Percentiles rank a stretch among this genome's conserved stretches.
Conservation (phyloP, 2,113 vertebrate genomes). For the Heloderma charlesbogerti region DNA sequence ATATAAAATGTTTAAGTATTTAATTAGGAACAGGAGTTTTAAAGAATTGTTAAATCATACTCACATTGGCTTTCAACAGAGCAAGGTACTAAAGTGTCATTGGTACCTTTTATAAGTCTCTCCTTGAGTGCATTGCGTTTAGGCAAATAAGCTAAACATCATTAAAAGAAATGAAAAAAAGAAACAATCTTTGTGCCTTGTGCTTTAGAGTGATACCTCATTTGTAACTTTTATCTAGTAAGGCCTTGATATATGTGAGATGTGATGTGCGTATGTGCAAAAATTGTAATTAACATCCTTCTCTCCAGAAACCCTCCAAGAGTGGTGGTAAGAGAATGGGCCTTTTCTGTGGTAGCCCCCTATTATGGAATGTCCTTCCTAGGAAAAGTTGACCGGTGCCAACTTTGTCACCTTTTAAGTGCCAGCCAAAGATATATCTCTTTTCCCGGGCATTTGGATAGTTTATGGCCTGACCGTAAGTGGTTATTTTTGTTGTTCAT, state of each 20-base stretch:
- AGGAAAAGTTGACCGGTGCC: no score
- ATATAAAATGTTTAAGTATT: neutral
- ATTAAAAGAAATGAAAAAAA: neutral
- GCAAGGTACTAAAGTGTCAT: neutral
- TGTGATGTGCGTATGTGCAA: neutral
- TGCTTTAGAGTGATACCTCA: neutral
- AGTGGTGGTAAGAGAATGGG: no score
- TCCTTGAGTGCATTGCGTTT: neutral
- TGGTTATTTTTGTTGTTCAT: no score
- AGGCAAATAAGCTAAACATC: neutral
- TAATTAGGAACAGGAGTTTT: neutral
- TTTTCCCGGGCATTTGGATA: no score
- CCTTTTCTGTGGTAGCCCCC: no score
- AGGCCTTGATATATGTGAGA: neutral
- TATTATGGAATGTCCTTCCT: no score
- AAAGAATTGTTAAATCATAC: neutral
- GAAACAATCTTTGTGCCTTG: neutral
- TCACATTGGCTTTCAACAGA: neutral
- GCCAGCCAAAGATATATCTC: no score
- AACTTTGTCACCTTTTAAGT: no score
- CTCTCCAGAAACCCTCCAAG: no score
- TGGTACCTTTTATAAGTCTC: neutral
- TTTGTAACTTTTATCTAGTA: neutral
- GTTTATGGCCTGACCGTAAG: no score
- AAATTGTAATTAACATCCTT: no score